These are phyloP conservation scores for Ondatra zibethicus DNA, from an alignment of 2,113 vertebrate species.

Conservation along the genomic window DNA sequence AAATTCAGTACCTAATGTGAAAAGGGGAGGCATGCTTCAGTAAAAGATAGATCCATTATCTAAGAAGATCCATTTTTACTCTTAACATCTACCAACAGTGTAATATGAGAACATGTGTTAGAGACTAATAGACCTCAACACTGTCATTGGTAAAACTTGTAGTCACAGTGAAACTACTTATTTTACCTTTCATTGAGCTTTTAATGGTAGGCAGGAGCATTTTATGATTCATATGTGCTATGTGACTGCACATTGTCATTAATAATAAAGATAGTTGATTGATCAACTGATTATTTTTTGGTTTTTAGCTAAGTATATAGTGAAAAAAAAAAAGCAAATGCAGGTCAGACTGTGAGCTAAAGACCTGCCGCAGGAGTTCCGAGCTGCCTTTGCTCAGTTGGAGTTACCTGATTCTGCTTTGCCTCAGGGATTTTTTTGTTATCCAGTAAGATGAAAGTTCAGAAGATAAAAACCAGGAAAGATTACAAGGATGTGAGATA, in stretches of 20 bases:
- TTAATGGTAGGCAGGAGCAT: not conserved
- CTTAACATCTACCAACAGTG: not conserved
- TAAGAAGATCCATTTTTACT: not conserved
- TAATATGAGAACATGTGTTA: not conserved
- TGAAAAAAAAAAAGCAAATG: not conserved
- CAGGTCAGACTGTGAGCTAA: not conserved
- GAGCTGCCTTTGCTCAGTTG: not conserved
- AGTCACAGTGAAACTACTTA: not conserved
- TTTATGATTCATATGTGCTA: constrained; percentile 34
- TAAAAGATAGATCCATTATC: not conserved
- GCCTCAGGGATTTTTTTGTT: not conserved
- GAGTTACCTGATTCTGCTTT: not conserved
- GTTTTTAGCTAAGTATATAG: not conserved
- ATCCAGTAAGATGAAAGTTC: constrained; percentile 47
- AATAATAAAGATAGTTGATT: constrained; percentile 36
- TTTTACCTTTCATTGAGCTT: constrained; percentile 44
- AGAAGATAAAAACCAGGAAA: constrained; percentile 21
- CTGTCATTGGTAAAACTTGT: not conserved
- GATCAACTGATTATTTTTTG: constrained; percentile 12
- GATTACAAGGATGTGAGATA: not conserved
- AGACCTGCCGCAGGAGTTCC: not conserved
- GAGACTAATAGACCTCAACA: not conserved
- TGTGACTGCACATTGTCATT: not conserved
- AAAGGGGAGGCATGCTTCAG: not conserved
- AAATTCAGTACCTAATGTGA: not conserved